phyloP scores from a whole-genome alignment of 2,113 vertebrate species.

The Carassius gibelio region DNA sequence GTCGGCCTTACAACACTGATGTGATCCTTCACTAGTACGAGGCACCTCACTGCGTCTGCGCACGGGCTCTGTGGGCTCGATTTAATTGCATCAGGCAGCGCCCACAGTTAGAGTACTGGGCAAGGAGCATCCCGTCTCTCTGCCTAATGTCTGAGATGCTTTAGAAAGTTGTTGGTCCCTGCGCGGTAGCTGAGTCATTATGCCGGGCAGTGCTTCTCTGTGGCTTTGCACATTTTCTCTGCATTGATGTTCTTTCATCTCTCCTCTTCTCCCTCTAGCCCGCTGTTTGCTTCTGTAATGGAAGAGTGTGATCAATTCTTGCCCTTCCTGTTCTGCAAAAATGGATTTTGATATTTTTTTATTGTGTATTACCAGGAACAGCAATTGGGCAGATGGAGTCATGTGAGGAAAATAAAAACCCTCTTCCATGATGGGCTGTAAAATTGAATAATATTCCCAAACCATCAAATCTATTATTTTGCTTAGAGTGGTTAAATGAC shows the following conservation, averaged over 20 bases:
- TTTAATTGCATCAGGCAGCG: constrained; percentile 45
- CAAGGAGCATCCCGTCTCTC: constrained; percentile 19
- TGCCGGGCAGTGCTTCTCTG: constrained; percentile 42
- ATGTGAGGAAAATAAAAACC: constrained; percentile 4
- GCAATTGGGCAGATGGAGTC: constrained; percentile 6
- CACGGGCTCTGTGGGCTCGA: background rate
- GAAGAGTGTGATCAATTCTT: constrained; percentile 37
- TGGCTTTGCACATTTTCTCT: constrained; percentile 40
- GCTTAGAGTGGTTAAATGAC: constrained; percentile 9
- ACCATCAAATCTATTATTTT: constrained; percentile 22
- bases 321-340: constrained; percentile 25
- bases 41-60: background rate
- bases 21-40: background rate
- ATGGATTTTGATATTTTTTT: constrained; percentile 40
- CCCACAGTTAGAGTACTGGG: constrained; percentile 37
- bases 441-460: constrained; percentile 39
- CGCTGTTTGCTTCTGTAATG: constrained; percentile 32
- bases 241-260: constrained; percentile 44
- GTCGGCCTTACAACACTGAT: constrained; percentile 1
- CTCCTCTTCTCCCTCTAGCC: constrained; percentile 22
- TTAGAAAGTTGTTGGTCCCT: constrained; percentile 42
- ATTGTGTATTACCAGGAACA: constrained; percentile 33
- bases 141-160: constrained; percentile 44
- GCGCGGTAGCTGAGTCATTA: constrained; percentile 43
- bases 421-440: constrained; percentile 11